Evolutionary conservation across 2,113 vertebrate genomes (phyloP), one percentile per base, ranked within the genome.

Genomic region (Cyprinodon tularosa): DNA sequence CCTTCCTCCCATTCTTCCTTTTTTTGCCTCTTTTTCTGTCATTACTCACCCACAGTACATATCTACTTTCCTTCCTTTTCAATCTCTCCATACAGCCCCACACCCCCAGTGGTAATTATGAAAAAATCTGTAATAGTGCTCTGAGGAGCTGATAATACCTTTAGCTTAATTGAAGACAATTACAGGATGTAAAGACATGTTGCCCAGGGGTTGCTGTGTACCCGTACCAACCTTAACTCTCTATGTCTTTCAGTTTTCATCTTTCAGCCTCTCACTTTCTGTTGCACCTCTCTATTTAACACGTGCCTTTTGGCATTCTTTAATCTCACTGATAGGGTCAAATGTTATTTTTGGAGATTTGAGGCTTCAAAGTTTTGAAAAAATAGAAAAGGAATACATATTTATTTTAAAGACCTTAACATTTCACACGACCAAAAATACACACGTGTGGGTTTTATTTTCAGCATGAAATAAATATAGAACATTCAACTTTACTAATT

Each of bases 151-250:
- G 90, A 93, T 94, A 94, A 92, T 91, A 93, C 90, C 91, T 91
- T 94, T 90, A 92, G 90, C 87, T 94, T 94, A 94, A 95, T 94
- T 95, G 94, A 94, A 93, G 91, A 91, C 92, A 84, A 94, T 92
- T 90, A 92, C 83, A 66, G 88, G 89, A 93, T 92, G 90, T 93
- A 93, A 92, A 92, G 93, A 93, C 92, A 91, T 90, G 90, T 88
- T 90, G 89, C 91, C 90, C 64, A 76, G 83, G 86, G 92, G 87
- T 83, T 85, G 70, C 81, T 70, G 76, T 82, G 86, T 83, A 86
- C 91, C 90, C 92, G 88, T 89, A 87, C 84, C 86, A 82, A 81
- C 80, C 78, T 79, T 85, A 87, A 88, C 78, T 87, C 87, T 88
- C 87, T 82, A 82, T 90, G 90, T 82, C 75, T 77, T 5, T 57